Conservation (phyloP, 2,797 vertebrate species). For the Gobio occitaniae region DNA sequence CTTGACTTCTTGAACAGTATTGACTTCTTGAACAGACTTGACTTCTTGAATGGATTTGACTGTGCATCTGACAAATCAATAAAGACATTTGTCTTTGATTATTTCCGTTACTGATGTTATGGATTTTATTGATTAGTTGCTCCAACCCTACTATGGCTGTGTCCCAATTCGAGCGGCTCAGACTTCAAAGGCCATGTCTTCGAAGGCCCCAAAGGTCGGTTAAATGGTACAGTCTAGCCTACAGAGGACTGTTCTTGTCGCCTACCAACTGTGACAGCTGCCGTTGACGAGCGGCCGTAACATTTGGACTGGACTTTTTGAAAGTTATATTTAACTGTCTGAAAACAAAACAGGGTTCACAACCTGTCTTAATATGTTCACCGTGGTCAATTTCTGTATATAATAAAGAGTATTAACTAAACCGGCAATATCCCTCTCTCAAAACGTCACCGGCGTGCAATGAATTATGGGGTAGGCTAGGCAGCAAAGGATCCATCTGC, state of each 20-base stretch:
- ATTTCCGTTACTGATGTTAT: not conserved
- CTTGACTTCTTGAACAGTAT: no score
- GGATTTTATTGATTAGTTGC: not conserved
- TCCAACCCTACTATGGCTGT: not conserved
- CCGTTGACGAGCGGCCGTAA: not conserved
- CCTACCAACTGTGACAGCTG: not conserved
- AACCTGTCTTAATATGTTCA: not conserved
- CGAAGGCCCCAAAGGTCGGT: not conserved
- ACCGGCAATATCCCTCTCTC: no score
- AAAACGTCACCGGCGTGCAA: not conserved
- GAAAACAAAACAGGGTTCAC: not conserved
- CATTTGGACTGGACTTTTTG: not conserved
- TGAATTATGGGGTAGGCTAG: not conserved
- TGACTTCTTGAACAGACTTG: no score
- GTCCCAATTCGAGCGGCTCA: not conserved
- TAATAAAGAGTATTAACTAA: not conserved
- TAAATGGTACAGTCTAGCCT: not conserved
- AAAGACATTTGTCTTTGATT: not conserved
- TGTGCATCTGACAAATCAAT: not conserved
- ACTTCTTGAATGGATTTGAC: no score
- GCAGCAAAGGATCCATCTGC: not conserved
- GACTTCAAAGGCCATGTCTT: not conserved
- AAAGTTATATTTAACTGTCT: not conserved
- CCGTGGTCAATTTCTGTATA: not conserved
- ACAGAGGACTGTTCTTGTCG: not conserved